Conservation (phyloP, 2,797 vertebrate genomes). For the Scolopax bukidnonensis region DNA sequence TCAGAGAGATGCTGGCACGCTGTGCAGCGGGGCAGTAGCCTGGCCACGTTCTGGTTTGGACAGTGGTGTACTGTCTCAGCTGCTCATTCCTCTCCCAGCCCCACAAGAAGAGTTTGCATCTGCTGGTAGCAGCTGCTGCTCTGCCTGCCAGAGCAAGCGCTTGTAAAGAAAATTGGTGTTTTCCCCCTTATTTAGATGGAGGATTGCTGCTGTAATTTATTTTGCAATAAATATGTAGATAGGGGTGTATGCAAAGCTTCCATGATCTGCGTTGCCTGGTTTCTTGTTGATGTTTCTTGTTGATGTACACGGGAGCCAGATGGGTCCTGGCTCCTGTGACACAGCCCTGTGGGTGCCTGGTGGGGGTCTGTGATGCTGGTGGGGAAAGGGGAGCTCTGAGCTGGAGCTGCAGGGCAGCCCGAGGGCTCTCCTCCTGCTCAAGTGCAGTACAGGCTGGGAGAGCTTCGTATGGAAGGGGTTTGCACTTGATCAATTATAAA, state of each 20-base stretch:
- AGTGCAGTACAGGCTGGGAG: not conserved
- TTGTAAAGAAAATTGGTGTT: not conserved
- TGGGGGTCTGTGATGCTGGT: not conserved
- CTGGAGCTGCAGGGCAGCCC: not conserved
- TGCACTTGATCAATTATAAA: not conserved
- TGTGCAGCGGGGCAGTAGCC: rapidly evolving
- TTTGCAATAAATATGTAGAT: not conserved
- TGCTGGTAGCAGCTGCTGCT: slow-evolving; percentile 2
- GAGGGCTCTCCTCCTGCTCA: not conserved
- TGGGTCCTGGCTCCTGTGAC: rapidly evolving
- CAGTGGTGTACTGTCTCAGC: slow-evolving; percentile 35
- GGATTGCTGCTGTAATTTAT: not conserved
- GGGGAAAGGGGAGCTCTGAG: not conserved
- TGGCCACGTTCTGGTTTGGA: not conserved
- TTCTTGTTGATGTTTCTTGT: not conserved
- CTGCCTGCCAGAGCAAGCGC: not conserved
- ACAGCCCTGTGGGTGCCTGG: not conserved
- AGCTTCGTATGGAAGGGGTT: not conserved
- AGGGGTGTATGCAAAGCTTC: not conserved
- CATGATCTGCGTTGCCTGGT: not conserved
- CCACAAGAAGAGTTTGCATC: not conserved
- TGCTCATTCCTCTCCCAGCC: slow-evolving; percentile 29
- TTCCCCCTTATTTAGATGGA: not conserved
- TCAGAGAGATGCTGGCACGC: not conserved
- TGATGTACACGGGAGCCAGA: not conserved